Percentiles rank a stretch among this genome's conserved stretches.
These are phyloP conservation scores for Muscicapa adusta DNA, from an alignment of 2,113 vertebrate genomes.

Conservation along the genomic window DNA sequence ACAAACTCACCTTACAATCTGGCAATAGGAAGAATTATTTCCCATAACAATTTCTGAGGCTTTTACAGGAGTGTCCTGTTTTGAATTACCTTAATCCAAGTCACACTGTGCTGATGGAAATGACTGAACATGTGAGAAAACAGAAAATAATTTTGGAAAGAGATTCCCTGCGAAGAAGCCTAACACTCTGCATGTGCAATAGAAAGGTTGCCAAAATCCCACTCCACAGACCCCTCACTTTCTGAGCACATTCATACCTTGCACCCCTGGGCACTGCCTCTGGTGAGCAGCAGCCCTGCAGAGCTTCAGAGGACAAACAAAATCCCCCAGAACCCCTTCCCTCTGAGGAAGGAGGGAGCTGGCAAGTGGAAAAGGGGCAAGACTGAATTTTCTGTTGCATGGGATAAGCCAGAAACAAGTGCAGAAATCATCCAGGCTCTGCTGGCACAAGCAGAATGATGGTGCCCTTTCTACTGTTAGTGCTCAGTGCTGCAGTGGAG, in stretches of 20 bases:
- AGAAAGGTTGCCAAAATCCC: neutral
- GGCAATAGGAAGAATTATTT: neutral
- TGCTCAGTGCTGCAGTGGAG: neutral
- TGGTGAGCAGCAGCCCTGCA: neutral
- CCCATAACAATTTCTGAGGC: neutral
- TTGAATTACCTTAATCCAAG: neutral
- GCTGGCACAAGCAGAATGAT: neutral
- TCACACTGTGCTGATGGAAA: neutral
- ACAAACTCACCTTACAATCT: neutral
- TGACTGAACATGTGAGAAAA: neutral
- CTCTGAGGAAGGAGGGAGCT: neutral
- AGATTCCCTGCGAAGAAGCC: neutral
- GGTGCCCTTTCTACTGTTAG: neutral
- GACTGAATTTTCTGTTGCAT: neutral
- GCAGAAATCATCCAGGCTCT: neutral
- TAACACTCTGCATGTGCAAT: neutral
- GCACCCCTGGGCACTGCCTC: neutral
- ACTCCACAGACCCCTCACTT: neutral
- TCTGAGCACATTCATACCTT: fast-evolving
- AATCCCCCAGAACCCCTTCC: neutral
- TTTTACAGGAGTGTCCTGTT: neutral
- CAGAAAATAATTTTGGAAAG: neutral
- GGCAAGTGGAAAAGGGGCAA: neutral
- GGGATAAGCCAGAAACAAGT: neutral
- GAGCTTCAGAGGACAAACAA: neutral